Percentiles rank a stretch among this genome's conserved stretches.
Conservation (phyloP, 2,113 vertebrate species). For the Bettongia penicillata region DNA sequence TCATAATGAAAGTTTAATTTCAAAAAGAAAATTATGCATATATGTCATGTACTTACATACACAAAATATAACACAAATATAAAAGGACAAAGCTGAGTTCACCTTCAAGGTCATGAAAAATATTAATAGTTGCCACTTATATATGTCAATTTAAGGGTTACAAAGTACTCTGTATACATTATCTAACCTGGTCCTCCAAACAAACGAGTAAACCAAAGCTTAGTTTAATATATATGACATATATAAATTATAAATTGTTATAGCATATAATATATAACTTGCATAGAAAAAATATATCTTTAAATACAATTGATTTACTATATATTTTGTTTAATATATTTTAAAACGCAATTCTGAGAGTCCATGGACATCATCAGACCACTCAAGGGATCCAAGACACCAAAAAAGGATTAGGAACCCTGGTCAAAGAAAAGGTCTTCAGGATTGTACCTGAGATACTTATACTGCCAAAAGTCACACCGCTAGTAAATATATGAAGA, state of each 20-base stretch:
- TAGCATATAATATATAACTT: background rate
- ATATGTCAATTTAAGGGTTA: background rate
- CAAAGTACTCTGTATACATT: background rate
- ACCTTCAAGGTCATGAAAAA: too few relatives aligned
- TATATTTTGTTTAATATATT: background rate
- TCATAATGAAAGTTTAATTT: background rate
- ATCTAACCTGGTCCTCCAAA: too few relatives aligned
- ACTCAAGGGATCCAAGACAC: background rate
- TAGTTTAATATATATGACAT: background rate
- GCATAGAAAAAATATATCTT: background rate
- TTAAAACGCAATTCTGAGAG: background rate
- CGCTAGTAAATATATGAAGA: background rate
- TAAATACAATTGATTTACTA: background rate
- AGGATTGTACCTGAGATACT: background rate
- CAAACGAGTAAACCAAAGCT: background rate
- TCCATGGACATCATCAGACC: background rate
- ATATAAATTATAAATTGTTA: background rate
- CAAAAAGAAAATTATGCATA: background rate
- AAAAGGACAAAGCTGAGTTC: background rate
- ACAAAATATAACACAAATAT: background rate
- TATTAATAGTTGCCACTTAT: background rate
- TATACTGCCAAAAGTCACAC: background rate
- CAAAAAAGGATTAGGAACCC: background rate
- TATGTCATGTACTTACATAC: background rate
- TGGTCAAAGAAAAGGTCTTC: background rate